Conservation (phyloP, 2,797 vertebrate genomes). For the Siniperca obscura region DNA sequence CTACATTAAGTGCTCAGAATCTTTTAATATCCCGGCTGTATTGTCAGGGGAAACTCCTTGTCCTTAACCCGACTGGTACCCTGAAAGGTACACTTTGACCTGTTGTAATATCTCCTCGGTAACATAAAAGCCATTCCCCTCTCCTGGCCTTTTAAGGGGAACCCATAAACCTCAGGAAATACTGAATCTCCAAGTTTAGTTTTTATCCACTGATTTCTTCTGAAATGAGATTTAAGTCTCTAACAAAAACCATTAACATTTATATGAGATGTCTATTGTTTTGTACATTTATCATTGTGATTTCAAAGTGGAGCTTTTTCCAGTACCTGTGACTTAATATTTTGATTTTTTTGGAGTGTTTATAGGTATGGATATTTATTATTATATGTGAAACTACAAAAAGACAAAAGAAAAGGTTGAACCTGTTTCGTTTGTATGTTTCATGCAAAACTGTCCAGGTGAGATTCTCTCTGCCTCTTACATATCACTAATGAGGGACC, state of each 20-base stretch:
- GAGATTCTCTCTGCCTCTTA: conserved; percentile 90
- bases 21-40: conserved; percentile 65
- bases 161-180: conserved; percentile 90
- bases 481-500: conserved; percentile 93
- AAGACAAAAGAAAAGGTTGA: conserved; percentile 85
- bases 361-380: conserved; percentile 91
- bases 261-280: conserved; percentile 90
- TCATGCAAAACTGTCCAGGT: conserved; percentile 91
- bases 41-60: conserved; percentile 67
- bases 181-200: conserved; percentile 86
- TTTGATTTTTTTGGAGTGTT: conserved; percentile 93
- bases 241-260: conserved; percentile 91
- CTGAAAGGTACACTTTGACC: conserved; percentile 84
- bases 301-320: conserved; percentile 93
- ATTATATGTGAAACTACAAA: conserved; percentile 95
- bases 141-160: conserved; percentile 85
- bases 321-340: conserved; percentile 99
- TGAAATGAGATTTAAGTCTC: conserved; percentile 86
- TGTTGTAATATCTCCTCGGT: conserved; percentile 83
- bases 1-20: conserved; percentile 75
- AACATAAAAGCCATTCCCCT: conserved; percentile 89
- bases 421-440: conserved; percentile 85
- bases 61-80: conserved; percentile 73
- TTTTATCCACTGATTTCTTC: conserved; percentile 81
- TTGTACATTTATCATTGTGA: conserved; percentile 96